phyloP scores from a whole-genome alignment of 2,113 vertebrate genomes.

The Coreoperca whiteheadi region DNA sequence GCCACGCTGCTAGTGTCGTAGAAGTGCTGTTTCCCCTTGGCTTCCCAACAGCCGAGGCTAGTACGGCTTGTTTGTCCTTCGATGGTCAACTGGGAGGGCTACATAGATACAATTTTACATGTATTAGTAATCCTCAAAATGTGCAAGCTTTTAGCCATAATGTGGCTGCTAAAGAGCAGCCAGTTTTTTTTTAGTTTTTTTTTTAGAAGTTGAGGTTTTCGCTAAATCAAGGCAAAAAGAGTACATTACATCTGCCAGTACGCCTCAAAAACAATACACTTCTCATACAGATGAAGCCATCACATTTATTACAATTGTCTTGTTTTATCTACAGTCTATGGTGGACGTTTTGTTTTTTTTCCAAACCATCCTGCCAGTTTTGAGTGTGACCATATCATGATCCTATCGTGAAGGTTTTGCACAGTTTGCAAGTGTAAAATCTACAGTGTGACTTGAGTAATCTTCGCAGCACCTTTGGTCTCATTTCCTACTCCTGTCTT shows the following conservation, averaged over 20 bases:
- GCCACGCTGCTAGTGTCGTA: not conserved
- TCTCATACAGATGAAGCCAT: not conserved
- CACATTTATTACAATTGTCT: not conserved
- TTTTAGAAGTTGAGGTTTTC: constrained; percentile 12
- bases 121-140: not conserved
- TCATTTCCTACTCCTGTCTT: constrained; percentile 8
- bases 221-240: constrained; percentile 48
- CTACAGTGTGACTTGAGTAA: constrained; percentile 73
- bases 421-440: not conserved
- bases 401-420: too few relatives aligned
- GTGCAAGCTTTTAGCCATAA: not conserved
- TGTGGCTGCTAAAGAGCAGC: not conserved
- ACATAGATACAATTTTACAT: not conserved
- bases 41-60: not conserved
- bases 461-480: constrained; percentile 23
- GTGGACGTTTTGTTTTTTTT: not conserved
- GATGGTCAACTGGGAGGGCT: not conserved
- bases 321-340: not conserved
- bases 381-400: constrained; percentile 21
- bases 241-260: constrained; percentile 31
- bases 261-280: not conserved
- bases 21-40: not conserved
- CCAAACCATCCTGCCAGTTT: not conserved
- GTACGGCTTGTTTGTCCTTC: not conserved
- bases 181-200: too few relatives aligned